Base-by-base conservation (phyloP, 2,888 invertebrate genomes). In the Lasioglossum villosulum region DNA sequence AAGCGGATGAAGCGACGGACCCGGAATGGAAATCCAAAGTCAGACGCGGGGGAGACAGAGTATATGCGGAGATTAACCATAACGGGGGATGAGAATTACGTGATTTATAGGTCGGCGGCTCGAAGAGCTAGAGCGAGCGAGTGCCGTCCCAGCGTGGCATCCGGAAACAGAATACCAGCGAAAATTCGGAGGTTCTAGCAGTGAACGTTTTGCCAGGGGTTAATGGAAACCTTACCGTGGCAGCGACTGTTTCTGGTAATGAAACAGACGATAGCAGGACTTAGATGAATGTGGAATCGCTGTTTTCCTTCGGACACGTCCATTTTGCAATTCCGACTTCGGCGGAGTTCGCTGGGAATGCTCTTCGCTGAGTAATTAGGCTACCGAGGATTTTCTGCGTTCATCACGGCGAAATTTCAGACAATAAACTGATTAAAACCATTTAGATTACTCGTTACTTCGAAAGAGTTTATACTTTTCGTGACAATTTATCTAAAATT, bases 101-200 rank as follows among this genome's bases (percentile, higher is more conserved):
- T 90, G 88, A 90, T 90, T 90, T 90, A 90, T 90, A 82, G 79
- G 66, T 78, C 78, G 79, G 80, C 73, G 72, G 68, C n/a, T 71
- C 73, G 34, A 16, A 16, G 70, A 63, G 74, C 56, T 34, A 34
- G 34, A 16, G 37, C 34, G 19, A 37, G 30, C 56, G n/a, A 56
- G 66, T 8, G 34, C 45, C 45, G 45, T 45, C 45, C 45, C 16
- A 4, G 45, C 45, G 1, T 45, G 84, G 42, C 59, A 73, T n/a
- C 45, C 71, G 10, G 70, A 77, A 68, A 63, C 81, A 23, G 78
- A 75, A 59, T 76, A 59, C 63, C 83, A 71, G 12, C 76, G 45
- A 78, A 79, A 84, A 80, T 75, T 79, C 68, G 30, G 45, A 45
- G 81, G 68, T 75, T 42, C 66, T 23, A 48, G 39, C n/a, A 12